Base-by-base conservation (phyloP, 2,113 vertebrate genomes). In the Miniopterus natalensis region DNA sequence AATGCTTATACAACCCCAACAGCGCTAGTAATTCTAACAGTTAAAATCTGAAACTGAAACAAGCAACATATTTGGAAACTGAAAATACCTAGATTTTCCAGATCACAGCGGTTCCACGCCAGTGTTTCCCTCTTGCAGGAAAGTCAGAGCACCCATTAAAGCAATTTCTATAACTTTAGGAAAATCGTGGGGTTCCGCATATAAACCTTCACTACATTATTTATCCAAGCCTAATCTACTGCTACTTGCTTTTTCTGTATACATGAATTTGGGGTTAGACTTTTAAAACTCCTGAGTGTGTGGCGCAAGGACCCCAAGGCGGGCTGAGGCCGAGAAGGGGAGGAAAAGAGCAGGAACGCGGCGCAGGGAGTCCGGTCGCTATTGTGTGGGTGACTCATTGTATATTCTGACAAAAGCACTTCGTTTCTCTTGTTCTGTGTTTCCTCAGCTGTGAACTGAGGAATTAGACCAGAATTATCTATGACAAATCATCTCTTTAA, bases 11-110 rank as follows among this genome's bases (percentile, higher is more conserved):
- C 31, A 89, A 36, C 5, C n/a, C 23, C 57, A 84, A 20, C 10
- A 70, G 63, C 55, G 31, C 36, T 93, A 92, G 53, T 77, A 42
- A 88, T 59, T 84, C 36, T 85, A 84, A 90, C n/a, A 65, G 65
- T 74, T 74, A 79, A 94, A 74, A 85, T 88, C 14, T 68, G 40
- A 51, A 74, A 25, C 51, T 36, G 40, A 86, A 94, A 81, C 8
- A 29, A 42, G 12, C 91, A 94, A 55, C 31, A 31, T 31, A 74
- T 84, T 73, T 66, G 45, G 29, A 93, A 96, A 51, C 36, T 27
- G 18, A 71, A 92, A 75, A 70, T 51, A 59, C 8, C 27, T 29
- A 63, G n/a, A 0, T 61, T 55, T 83, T 66, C 13, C 89, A 59
- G 75, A 71, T 65, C 53, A 78, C 8, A 75, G 36, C 17, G 25